Percentiles rank a stretch among this genome's conserved stretches.
Conservation (phyloP, 2,888 invertebrate genomes). For the Lepidonotus clava region DNA sequence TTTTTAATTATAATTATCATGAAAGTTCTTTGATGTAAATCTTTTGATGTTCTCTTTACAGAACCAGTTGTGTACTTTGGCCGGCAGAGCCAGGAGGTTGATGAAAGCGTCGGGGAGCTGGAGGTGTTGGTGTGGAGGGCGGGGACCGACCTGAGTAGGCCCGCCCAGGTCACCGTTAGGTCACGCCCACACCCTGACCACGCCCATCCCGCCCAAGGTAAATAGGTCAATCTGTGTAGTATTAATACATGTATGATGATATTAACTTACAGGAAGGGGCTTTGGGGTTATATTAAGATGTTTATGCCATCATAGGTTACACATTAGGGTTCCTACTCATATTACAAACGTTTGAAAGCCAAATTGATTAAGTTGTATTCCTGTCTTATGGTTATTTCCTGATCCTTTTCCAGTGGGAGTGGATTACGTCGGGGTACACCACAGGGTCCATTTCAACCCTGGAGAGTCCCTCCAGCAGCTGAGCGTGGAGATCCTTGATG, state of each 20-base stretch:
- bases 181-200: constrained; percentile 66
- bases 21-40: no score
- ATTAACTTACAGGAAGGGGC: no score
- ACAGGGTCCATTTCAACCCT: constrained; percentile 76
- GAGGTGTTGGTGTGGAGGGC: constrained; percentile 77
- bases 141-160: constrained; percentile 77
- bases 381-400: no score
- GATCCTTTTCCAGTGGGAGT: constrained; percentile 72
- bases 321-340: no score
- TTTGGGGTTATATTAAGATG: no score
- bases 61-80: constrained; percentile 79
- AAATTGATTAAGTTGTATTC: no score
- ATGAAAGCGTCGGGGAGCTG: constrained; percentile 77
- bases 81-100: constrained; percentile 72
- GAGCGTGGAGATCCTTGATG: constrained; percentile 77
- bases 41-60: constrained; percentile 65
- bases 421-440: constrained; percentile 78
- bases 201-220: constrained; percentile 58
- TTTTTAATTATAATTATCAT: no score
- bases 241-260: no score
- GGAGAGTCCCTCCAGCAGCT: constrained; percentile 76
- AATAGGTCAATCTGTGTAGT: no score
- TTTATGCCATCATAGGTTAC: no score
- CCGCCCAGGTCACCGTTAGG: constrained; percentile 77
- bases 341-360: no score